Conservation (phyloP, 2,888 invertebrate species). For the Himalopsyche kuldschensis region DNA sequence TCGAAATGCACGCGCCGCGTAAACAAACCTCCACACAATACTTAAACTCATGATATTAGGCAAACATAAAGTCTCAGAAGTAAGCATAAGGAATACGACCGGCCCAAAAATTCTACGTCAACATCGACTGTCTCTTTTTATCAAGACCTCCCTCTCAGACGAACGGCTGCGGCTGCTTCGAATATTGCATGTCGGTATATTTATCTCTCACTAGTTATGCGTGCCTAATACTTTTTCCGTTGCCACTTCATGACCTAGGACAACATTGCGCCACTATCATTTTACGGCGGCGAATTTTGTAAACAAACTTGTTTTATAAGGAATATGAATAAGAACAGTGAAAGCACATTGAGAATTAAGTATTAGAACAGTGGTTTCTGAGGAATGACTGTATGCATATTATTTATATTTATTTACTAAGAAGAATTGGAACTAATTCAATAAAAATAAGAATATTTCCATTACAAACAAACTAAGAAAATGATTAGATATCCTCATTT, state of each 20-base stretch:
- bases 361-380: too few relatives aligned
- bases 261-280: not conserved
- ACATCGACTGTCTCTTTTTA: not conserved
- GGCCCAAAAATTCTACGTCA: not conserved
- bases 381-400: too few relatives aligned
- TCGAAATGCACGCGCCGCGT: not conserved
- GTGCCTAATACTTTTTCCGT: constrained; percentile 32
- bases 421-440: too few relatives aligned
- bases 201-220: constrained; percentile 3
- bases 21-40: not conserved
- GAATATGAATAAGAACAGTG: too few relatives aligned
- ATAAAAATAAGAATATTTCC: too few relatives aligned
- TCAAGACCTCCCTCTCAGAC: not conserved
- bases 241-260: constrained; percentile 33
- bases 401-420: too few relatives aligned
- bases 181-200: not conserved
- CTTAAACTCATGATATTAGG: not conserved
- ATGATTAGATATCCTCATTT: too few relatives aligned
- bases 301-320: too few relatives aligned
- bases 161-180: not conserved
- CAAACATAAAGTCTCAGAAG: not conserved
- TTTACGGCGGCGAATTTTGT: too few relatives aligned
- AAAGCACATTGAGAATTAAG: too few relatives aligned
- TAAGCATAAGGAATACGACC: not conserved
- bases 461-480: too few relatives aligned